These are phyloP conservation scores for Danaus chrysippus DNA, from an alignment of 2,888 invertebrate species.

Conservation along the genomic window DNA sequence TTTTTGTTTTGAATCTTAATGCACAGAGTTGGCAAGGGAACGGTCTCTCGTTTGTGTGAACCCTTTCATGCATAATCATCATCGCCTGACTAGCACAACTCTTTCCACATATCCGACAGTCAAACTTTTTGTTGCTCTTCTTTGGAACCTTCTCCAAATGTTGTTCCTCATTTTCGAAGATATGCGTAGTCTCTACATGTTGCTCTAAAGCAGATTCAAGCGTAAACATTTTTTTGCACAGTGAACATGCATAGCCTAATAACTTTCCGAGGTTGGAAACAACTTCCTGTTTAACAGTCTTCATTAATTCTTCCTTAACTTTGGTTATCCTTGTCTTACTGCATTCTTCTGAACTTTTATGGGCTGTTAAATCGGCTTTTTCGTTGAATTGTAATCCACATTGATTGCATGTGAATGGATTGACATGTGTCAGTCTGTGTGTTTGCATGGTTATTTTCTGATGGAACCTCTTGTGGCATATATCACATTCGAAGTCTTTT, in stretches of 20 bases:
- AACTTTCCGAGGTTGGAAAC: slow-evolving; percentile 63
- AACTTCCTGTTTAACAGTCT: slow-evolving; percentile 65
- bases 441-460: slow-evolving; percentile 76
- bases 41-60: slow-evolving; percentile 73
- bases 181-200: slow-evolving; percentile 65
- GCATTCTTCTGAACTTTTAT: slow-evolving; percentile 55
- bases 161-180: slow-evolving; percentile 54
- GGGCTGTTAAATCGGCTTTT: slow-evolving; percentile 44
- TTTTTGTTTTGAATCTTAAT: slow-evolving; percentile 70
- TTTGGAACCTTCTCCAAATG: slow-evolving; percentile 53
- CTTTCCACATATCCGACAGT: slow-evolving; percentile 66
- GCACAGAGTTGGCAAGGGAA: slow-evolving; percentile 69
- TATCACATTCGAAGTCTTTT: slow-evolving; percentile 69
- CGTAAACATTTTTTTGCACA: slow-evolving; percentile 73
- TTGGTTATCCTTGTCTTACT: slow-evolving; percentile 52
- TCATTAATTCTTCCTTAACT: slow-evolving; percentile 65
- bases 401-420: slow-evolving; percentile 57
- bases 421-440: slow-evolving; percentile 64
- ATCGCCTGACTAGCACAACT: slow-evolving; percentile 72
- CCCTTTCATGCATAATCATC: slow-evolving; percentile 73
- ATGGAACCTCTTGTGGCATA: slow-evolving; percentile 68
- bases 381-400: slow-evolving; percentile 60
- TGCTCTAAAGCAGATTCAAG: slow-evolving; percentile 65
- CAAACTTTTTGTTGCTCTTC: slow-evolving; percentile 58
- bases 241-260: slow-evolving; percentile 65